These are phyloP conservation scores for Mustela nigripes DNA, from an alignment of 2,113 vertebrate species.

Conservation along the genomic window DNA sequence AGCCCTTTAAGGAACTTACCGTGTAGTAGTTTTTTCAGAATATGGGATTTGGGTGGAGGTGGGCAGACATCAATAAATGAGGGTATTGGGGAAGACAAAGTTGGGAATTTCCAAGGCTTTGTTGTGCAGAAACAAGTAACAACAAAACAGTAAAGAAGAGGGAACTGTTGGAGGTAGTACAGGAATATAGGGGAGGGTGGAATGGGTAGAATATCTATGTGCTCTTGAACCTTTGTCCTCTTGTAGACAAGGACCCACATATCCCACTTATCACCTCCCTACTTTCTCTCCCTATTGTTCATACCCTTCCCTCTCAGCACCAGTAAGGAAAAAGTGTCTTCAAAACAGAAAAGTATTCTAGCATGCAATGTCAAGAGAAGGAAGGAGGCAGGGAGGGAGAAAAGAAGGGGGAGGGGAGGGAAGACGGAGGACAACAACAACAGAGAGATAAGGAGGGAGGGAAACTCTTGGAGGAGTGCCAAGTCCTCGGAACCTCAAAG, in stretches of 20 bases:
- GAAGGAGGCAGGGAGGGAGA: no score
- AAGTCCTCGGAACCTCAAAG: neutral
- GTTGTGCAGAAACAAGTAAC: neutral
- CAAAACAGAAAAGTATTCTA: neutral
- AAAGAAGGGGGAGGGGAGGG: accelerated
- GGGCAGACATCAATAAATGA: constrained; percentile 15
- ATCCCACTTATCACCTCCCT: neutral
- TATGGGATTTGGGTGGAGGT: neutral
- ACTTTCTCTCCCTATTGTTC: neutral
- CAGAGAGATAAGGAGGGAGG: neutral
- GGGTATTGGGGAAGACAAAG: neutral
- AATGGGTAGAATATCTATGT: neutral
- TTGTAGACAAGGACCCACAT: neutral
- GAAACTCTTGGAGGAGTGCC: neutral
- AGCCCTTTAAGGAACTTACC: neutral
- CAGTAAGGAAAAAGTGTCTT: neutral
- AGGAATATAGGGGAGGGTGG: neutral
- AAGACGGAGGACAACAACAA: neutral
- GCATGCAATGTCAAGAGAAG: neutral
- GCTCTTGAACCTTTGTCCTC: neutral
- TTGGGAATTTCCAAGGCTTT: constrained; percentile 28
- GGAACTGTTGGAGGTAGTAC: neutral
- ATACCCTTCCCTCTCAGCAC: neutral
- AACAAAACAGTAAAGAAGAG: neutral
- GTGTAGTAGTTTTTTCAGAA: neutral